Evolutionary conservation across 2,113 vertebrate genomes (phyloP).

Genomic region (Oncorhynchus keta): DNA sequence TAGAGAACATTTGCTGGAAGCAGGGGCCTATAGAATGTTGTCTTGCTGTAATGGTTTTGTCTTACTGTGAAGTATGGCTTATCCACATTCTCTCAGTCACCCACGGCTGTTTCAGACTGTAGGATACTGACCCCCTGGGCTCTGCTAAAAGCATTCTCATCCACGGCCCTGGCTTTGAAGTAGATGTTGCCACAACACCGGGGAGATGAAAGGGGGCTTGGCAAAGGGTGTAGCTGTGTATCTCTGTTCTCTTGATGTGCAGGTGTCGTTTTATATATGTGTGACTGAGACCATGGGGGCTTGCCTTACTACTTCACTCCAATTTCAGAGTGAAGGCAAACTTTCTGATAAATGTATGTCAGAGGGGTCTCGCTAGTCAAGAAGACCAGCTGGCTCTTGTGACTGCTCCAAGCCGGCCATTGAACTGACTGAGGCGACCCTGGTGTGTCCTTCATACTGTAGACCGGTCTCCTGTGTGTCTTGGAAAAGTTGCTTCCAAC

Average conservation of each 20-base stretch:
- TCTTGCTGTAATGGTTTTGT: neutral
- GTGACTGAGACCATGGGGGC: neutral
- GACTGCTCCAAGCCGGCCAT: neutral
- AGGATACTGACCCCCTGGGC: constrained; percentile 40
- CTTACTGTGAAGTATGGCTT: constrained; percentile 35
- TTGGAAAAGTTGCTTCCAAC: neutral
- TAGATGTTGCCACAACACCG: constrained; percentile 35
- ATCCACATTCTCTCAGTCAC: constrained; percentile 17
- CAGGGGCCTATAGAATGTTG: no score
- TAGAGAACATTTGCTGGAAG: constrained; percentile 38
- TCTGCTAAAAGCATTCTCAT: constrained; percentile 47
- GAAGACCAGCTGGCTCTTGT: no score
- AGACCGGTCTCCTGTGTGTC: neutral
- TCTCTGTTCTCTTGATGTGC: neutral
- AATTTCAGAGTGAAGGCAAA: neutral
- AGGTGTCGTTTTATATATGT: neutral
- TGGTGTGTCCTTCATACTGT: neutral
- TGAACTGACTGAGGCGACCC: neutral
- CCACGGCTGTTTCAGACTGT: neutral
- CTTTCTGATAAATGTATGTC: neutral
- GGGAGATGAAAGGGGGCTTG: constrained; percentile 3
- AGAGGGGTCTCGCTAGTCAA: no score
- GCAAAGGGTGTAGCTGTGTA: neutral
- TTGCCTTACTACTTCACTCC: neutral
- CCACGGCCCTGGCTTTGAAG: constrained; percentile 53